phyloP scores from a whole-genome alignment of 2,113 vertebrate genomes.

The Ardeotis arabs region DNA sequence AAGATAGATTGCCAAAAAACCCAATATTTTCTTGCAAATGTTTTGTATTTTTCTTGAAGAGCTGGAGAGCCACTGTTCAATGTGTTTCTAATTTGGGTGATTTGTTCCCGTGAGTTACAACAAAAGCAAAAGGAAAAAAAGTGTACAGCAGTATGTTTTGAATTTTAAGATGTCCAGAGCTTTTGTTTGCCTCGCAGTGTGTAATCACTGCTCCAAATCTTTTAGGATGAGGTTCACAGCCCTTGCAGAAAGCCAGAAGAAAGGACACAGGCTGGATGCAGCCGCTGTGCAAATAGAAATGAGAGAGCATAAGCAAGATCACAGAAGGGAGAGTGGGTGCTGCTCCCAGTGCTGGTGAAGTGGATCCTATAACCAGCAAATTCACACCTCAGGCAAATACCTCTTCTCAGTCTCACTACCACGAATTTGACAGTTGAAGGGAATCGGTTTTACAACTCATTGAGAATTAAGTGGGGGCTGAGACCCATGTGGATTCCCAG shows the following conservation, averaged over 20 bases:
- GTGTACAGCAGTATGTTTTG: conserved; percentile 11
- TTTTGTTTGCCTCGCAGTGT: conserved; percentile 32
- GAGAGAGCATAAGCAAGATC: not conserved
- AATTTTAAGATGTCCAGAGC: conserved; percentile 30
- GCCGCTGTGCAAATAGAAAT: not conserved
- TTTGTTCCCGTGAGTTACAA: conserved; percentile 56
- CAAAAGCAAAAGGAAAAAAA: conserved; percentile 31
- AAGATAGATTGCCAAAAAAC: not conserved
- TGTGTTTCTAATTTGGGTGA: conserved; percentile 59
- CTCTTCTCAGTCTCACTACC: not conserved
- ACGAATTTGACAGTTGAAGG: not conserved
- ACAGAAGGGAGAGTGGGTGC: fast-evolving
- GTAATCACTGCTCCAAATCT: not conserved
- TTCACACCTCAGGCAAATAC: not conserved
- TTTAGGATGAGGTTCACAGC: not conserved
- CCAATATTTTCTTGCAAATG: conserved; percentile 45
- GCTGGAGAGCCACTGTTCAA: conserved; percentile 32
- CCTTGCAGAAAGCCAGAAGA: not conserved
- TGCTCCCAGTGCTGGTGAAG: not conserved
- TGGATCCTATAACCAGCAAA: not conserved
- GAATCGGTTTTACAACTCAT: not conserved
- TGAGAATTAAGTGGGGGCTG: not conserved
- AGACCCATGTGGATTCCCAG: fast-evolving
- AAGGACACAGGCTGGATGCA: not conserved
- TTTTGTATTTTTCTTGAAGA: conserved; percentile 51